Conservation (phyloP, 2,888 invertebrate genomes). For the Tenthredo mesomela region DNA sequence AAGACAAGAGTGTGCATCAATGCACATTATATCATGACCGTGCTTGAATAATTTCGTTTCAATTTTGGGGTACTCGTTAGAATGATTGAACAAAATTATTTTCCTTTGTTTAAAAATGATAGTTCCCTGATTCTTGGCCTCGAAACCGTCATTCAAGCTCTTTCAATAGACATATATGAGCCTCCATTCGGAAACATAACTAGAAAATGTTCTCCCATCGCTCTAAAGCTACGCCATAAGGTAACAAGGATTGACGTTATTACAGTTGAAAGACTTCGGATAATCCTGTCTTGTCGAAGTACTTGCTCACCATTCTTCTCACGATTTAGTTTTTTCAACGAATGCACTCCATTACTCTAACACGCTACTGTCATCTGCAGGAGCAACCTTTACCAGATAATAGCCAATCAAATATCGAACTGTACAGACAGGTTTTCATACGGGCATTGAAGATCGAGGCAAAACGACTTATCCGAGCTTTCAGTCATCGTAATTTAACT, state of each 20-base stretch:
- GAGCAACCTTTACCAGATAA: not conserved
- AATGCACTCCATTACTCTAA: slow-evolving; percentile 1
- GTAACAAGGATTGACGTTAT: not conserved
- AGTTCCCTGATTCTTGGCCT: not conserved
- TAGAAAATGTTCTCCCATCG: not conserved
- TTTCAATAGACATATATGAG: not conserved
- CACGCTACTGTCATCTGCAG: slow-evolving; percentile 11
- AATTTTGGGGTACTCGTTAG: not conserved
- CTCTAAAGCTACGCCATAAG: not conserved
- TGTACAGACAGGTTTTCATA: not conserved
- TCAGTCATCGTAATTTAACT: not conserved
- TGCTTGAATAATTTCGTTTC: not conserved
- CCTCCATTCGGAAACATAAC: not conserved
- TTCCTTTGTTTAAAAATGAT: not conserved
- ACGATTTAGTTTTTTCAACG: not conserved
- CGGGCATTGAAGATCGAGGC: not conserved
- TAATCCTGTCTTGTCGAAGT: slow-evolving; percentile 10
- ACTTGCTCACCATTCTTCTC: not conserved
- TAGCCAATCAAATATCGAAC: not conserved
- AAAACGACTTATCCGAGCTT: not conserved
- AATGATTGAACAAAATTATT: not conserved
- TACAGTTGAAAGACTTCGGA: slow-evolving; percentile 13
- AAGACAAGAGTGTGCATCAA: slow-evolving; percentile 7
- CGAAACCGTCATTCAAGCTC: not conserved
- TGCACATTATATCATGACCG: not conserved